phyloP scores from a whole-genome alignment of 2,113 vertebrate species.

The Paratilapia polleni region DNA sequence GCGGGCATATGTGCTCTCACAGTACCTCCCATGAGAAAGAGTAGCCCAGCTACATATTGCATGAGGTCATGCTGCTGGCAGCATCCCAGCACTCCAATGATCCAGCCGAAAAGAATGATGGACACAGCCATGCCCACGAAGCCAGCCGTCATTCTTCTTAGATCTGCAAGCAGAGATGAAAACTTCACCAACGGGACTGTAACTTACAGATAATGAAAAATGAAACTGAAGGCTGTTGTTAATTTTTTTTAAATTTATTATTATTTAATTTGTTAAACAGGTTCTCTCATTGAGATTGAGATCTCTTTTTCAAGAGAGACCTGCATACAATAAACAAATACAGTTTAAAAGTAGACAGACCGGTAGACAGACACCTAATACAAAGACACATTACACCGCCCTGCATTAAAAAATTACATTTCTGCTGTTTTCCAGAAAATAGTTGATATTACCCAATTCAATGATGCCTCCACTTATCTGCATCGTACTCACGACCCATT shows the following conservation, averaged over 20 bases:
- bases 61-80: constrained; percentile 94
- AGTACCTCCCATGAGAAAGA: constrained; percentile 95
- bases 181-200: not conserved
- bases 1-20: constrained; percentile 63
- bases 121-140: constrained; percentile 94
- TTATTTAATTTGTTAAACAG: not conserved
- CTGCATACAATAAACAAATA: no score
- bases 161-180: constrained; percentile 76
- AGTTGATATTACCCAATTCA: no score
- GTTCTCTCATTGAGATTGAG: not conserved
- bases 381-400: no score
- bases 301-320: no score
- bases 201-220: not conserved
- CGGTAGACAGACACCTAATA: no score
- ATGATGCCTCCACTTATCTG: no score
- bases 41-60: constrained; percentile 94
- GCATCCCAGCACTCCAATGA: constrained; percentile 92
- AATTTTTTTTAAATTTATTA: no score
- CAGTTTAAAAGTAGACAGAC: no score
- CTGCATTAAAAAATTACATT: no score
- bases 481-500: no score
- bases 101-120: constrained; percentile 93
- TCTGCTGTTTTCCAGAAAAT: no score
- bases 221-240: not conserved
- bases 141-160: constrained; percentile 92